A percentile compares a stretch with the other conserved stretches of the same genome.
Conservation (phyloP, 2,113 vertebrate species). For the Puffinus mauretanicus region DNA sequence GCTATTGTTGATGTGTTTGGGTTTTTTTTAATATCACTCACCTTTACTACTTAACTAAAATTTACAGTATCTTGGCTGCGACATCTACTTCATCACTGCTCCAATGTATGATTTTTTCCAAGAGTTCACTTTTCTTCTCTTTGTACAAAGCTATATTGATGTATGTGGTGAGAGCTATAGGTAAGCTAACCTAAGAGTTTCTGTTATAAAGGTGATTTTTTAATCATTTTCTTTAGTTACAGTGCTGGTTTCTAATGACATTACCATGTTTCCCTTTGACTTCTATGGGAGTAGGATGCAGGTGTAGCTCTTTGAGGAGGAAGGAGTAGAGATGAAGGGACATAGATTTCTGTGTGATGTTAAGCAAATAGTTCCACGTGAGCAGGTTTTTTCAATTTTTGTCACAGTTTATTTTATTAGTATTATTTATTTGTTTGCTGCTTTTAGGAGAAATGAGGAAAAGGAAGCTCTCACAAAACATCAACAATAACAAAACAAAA, state of each 20-base stretch:
- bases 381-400: background rate
- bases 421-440: background rate
- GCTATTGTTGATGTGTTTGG: background rate
- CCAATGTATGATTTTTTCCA: background rate
- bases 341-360: background rate
- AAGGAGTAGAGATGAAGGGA: background rate
- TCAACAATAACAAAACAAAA: background rate
- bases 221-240: background rate
- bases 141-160: background rate
- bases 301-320: background rate
- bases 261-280: background rate
- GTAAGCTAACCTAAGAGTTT: background rate
- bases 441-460: background rate
- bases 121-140: background rate
- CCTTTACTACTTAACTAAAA: background rate
- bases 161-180: background rate
- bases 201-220: background rate
- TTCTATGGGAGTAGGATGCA: background rate
- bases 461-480: background rate
- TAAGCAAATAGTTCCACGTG: background rate
- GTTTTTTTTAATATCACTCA: background rate
- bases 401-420: background rate
- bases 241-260: background rate
- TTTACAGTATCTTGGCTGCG: background rate
- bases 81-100: background rate